phyloP scores from a whole-genome alignment of 1,140 invertebrate species.

The Eufriesea mexicana region DNA sequence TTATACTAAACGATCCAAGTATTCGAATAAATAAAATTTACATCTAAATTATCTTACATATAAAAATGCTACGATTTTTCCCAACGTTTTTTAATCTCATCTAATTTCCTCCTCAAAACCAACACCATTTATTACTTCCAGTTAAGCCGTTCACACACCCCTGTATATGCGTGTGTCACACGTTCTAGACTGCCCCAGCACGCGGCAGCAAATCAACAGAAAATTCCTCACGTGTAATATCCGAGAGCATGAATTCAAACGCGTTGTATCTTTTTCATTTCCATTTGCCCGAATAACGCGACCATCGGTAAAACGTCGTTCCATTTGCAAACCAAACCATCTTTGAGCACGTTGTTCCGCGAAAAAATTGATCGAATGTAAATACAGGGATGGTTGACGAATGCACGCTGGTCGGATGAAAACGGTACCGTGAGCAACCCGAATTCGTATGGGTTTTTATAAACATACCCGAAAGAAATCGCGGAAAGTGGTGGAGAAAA shows the following conservation, averaged over 20 bases:
- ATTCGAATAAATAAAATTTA: too few relatives aligned
- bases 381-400: not conserved
- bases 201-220: not conserved
- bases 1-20: too few relatives aligned
- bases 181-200: too few relatives aligned
- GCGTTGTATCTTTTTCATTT: not conserved
- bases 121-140: too few relatives aligned
- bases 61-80: too few relatives aligned
- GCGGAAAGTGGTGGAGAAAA: not conserved
- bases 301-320: not conserved
- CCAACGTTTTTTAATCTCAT: too few relatives aligned
- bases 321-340: not conserved
- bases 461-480: not conserved
- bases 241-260: not conserved
- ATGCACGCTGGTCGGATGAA: not conserved
- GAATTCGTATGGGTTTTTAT: not conserved
- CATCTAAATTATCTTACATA: too few relatives aligned
- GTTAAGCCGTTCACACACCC: too few relatives aligned
- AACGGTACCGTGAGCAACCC: not conserved
- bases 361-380: slow-evolving; percentile 13
- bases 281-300: not conserved
- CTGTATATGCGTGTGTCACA: not conserved
- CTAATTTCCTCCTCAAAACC: too few relatives aligned
- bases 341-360: not conserved
- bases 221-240: not conserved